These are phyloP conservation scores for Gallinago undulata DNA, from an alignment of 2,113 vertebrate species.

Conservation along the genomic window DNA sequence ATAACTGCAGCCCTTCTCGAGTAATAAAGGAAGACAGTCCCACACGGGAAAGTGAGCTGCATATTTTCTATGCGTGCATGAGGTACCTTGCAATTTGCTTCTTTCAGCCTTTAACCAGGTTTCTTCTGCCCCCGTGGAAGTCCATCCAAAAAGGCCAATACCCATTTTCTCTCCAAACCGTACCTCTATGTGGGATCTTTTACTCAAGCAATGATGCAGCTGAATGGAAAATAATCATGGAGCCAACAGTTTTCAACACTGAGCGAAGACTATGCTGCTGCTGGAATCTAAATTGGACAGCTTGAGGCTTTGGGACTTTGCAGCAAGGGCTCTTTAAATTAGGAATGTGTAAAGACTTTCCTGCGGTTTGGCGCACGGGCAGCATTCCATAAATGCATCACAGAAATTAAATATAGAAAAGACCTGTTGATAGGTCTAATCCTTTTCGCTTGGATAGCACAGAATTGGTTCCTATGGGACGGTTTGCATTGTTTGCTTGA, in stretches of 20 bases:
- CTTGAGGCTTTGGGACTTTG: not conserved
- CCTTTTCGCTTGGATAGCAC: not conserved
- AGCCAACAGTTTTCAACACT: not conserved
- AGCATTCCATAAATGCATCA: not conserved
- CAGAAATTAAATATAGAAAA: not conserved
- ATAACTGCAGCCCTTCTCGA: not conserved
- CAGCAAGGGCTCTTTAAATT: not conserved
- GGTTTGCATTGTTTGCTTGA: not conserved
- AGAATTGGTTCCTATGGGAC: not conserved
- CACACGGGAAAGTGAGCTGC: not conserved
- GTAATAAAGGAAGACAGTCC: not conserved
- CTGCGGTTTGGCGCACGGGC: not conserved
- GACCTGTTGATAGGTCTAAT: not conserved
- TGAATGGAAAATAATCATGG: not conserved
- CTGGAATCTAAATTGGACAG: not conserved
- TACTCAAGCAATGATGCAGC: not conserved
- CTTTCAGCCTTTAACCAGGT: not conserved
- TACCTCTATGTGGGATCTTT: not conserved
- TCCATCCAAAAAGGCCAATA: not conserved
- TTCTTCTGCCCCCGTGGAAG: not conserved
- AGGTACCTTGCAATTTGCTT: not conserved
- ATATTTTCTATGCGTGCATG: not conserved
- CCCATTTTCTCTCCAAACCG: not conserved
- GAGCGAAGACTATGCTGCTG: not conserved
- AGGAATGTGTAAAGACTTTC: not conserved